Evolutionary conservation across 37 sponge, comb jelly and placozoan genomes (phyloP).

Genomic region (Oscarella lobularis): DNA sequence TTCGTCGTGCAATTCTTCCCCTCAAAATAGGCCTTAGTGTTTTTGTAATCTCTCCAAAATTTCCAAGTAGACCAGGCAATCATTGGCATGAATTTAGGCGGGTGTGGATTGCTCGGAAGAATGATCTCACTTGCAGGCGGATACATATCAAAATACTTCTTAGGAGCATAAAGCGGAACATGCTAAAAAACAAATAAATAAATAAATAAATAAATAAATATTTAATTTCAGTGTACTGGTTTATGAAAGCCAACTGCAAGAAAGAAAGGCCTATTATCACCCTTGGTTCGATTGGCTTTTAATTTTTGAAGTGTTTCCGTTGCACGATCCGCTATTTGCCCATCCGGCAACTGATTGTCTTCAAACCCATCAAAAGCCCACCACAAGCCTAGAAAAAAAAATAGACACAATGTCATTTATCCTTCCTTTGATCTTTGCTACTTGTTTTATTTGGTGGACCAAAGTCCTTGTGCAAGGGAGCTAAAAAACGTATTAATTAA

Average conservation of each 20-base stretch:
- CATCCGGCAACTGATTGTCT: constrained; percentile 21
- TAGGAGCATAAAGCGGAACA: constrained; percentile 21
- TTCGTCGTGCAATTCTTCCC: constrained; percentile 5
- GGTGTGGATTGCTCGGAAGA: constrained; percentile 13
- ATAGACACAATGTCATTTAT: too few species aligned
- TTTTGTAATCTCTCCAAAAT: constrained; percentile 1
- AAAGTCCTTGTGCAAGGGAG: not conserved
- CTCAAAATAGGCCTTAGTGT: not conserved
- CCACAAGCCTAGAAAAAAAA: constrained; percentile 13
- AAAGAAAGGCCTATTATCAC: constrained; percentile 31
- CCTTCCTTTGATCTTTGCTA: not conserved
- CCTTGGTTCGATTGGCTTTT: constrained; percentile 7
- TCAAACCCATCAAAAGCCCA: constrained; percentile 11
- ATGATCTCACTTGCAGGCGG: constrained; percentile 9
- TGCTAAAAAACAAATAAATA: constrained; percentile 11
- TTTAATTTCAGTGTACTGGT: too few species aligned
- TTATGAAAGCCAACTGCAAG: constrained; percentile 41
- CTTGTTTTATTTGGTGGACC: too few species aligned
- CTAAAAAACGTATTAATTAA: too few species aligned
- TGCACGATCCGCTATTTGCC: constrained; percentile 23
- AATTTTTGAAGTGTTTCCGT: constrained; percentile 8
- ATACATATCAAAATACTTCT: constrained; percentile 25
- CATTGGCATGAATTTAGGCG: constrained; percentile 13
- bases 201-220: too few species aligned
- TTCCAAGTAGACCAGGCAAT: constrained; percentile 17